Evolutionary conservation across 1,140 invertebrate species (phyloP).

Genomic region (Gonatopus flavifemur): DNA sequence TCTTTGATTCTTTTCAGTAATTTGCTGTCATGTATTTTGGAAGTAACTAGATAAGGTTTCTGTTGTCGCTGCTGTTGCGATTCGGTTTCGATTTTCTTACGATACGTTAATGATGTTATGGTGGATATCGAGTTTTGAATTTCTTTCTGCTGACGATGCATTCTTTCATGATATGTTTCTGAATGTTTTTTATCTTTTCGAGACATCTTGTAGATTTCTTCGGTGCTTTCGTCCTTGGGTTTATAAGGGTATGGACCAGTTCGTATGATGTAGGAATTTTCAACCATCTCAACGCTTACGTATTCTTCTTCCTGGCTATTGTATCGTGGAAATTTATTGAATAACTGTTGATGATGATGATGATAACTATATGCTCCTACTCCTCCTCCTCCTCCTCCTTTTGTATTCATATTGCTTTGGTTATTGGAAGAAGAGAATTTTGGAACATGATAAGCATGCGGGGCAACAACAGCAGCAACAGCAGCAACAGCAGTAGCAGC

Average conservation of each 20-base stretch:
- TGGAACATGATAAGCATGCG: too few relatives aligned
- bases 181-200: slow-evolving; percentile 53
- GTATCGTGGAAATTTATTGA: slow-evolving; percentile 8
- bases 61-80: neutral
- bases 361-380: too few relatives aligned
- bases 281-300: slow-evolving; percentile 41
- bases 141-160: slow-evolving; percentile 28
- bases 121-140: slow-evolving; percentile 22
- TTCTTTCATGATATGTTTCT: slow-evolving; percentile 47
- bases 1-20: slow-evolving; percentile 25
- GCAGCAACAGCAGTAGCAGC: neutral
- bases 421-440: too few relatives aligned
- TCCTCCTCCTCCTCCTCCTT: too few relatives aligned
- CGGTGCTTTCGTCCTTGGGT: slow-evolving; percentile 16
- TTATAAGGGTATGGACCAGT: slow-evolving; percentile 48
- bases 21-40: slow-evolving; percentile 16
- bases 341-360: neutral
- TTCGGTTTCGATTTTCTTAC: too few relatives aligned
- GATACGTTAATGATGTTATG: slow-evolving; percentile 4
- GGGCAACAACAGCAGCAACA: too few relatives aligned
- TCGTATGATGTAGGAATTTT: slow-evolving; percentile 42
- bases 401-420: too few relatives aligned
- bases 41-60: too few relatives aligned
- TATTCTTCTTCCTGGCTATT: slow-evolving; percentile 42
- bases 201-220: slow-evolving; percentile 40